These are phyloP conservation scores for Ahaetulla prasina DNA, from an alignment of 2,113 vertebrate genomes.

Conservation along the genomic window DNA sequence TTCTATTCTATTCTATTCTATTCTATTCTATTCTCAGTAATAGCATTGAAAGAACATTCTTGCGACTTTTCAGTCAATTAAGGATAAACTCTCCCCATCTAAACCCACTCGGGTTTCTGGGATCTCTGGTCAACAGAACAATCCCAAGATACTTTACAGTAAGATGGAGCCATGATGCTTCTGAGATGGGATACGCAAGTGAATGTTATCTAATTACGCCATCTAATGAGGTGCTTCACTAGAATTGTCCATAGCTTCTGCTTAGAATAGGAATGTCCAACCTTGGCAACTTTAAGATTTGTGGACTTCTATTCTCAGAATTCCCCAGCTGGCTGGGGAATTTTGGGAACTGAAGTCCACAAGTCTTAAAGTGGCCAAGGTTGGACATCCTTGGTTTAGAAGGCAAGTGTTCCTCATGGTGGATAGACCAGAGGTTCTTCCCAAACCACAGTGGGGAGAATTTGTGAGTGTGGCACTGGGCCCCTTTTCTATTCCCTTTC, in stretches of 20 bases:
- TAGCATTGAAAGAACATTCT: accelerated
- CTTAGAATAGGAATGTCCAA: background rate
- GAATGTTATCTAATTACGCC: background rate
- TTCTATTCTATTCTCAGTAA: background rate
- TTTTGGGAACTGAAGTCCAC: no score
- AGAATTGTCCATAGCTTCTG: background rate
- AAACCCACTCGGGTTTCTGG: background rate
- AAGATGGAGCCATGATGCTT: background rate
- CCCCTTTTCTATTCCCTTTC: background rate
- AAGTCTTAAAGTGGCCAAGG: no score
- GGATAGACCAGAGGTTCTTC: background rate
- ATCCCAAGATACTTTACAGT: background rate
- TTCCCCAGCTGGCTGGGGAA: background rate
- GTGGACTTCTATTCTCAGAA: background rate
- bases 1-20: no score
- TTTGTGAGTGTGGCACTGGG: background rate
- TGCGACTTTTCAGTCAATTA: background rate
- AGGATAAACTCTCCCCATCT: background rate
- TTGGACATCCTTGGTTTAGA: no score
- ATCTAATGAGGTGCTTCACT: background rate
- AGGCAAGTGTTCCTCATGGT: background rate
- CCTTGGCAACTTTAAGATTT: background rate
- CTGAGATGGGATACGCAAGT: background rate
- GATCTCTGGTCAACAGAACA: background rate
- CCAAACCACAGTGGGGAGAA: background rate